Evolutionary conservation across 1,140 invertebrate species (phyloP).

Genomic region (Mycetomoellerius zeteki): DNA sequence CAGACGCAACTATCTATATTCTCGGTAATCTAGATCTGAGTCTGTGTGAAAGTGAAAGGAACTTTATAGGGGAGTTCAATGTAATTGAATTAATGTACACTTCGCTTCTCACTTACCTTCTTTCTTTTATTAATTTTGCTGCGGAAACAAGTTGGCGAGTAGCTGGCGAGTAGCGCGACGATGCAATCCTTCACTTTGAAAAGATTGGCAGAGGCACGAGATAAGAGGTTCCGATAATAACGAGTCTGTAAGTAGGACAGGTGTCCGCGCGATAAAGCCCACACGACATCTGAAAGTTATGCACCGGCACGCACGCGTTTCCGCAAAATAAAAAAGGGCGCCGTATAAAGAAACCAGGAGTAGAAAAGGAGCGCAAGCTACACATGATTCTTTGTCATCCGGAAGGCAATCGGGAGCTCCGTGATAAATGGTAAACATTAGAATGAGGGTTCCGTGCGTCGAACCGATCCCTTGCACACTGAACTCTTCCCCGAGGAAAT

Average conservation of each 20-base stretch:
- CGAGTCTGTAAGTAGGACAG: constrained; percentile 84
- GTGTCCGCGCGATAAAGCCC: constrained; percentile 83
- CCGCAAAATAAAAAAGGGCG: constrained; percentile 74
- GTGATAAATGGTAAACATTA: constrained; percentile 74
- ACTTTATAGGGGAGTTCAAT: not conserved
- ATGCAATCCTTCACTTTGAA: constrained; percentile 48
- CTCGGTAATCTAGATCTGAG: not conserved
- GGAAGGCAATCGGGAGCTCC: constrained; percentile 66
- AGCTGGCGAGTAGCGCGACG: constrained; percentile 34
- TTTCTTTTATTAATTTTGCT: constrained; percentile 36
- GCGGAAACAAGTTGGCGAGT: constrained; percentile 26
- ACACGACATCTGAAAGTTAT: constrained; percentile 84
- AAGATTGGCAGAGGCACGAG: constrained; percentile 77
- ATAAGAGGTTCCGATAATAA: constrained; percentile 83
- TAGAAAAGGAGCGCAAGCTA: constrained; percentile 16
- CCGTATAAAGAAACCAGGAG: not conserved
- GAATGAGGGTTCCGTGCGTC: not conserved
- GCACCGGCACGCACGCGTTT: constrained; percentile 83
- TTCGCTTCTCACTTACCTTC: not conserved
- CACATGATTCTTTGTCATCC: constrained; percentile 73
- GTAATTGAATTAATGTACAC: constrained; percentile 10
- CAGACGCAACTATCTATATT: not conserved
- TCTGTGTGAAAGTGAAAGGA: constrained; percentile 4
- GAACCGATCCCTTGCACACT: constrained; percentile 18
- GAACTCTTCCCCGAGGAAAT: constrained; percentile 58